Base-by-base conservation (phyloP, 2,888 invertebrate species). In the Chrysopilus asiliformis region DNA sequence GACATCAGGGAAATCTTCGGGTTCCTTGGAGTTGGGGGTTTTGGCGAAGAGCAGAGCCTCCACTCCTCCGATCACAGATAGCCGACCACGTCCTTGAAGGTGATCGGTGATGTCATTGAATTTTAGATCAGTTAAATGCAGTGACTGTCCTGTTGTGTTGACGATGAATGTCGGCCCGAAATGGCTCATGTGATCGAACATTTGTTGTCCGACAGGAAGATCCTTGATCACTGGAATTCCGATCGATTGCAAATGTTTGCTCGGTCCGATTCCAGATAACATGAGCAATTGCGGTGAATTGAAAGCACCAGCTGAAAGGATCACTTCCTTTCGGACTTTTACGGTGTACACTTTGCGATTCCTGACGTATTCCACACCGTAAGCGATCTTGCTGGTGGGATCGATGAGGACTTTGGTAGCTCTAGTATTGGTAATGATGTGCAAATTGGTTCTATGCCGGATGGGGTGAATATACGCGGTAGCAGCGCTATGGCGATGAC, bases 241-340 rank as follows among this genome's bases (percentile, higher is more conserved):
- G 4, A 71, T 55, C 3, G 66, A 59, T 13, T 58, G 51, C 2
- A 78, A 56, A 48, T 78, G 67, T 29, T 70, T 53, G 40, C 50
- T 60, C 0, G 72, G 72, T 3, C 74, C 74, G 10, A 74, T 53
- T 1, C 89, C 89, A 5, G 87, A 87, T 4, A 94, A 58, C 84
- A 93, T 85, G 8, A 94, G 68, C 3, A 94, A 56, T 57, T 94
- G 91, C 0, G 93, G 89, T 1, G 87, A 82, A 50, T 84, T 85
- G 44, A 94, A 79, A 2, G 89, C 73, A 1, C 93, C 93, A 2
- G 85, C 86, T 10, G 83, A 79, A 12, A 93, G 51, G 36, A 93
- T 81, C 0, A 94, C 78, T 64, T 89, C 89, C 54, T 79, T 83
- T 26, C 26, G 22, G 22, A 10, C 22, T 30, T 56, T 60, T 1